phyloP scores from a whole-genome alignment of 1,140 invertebrate genomes.

The Macrobrachium nipponense region DNA sequence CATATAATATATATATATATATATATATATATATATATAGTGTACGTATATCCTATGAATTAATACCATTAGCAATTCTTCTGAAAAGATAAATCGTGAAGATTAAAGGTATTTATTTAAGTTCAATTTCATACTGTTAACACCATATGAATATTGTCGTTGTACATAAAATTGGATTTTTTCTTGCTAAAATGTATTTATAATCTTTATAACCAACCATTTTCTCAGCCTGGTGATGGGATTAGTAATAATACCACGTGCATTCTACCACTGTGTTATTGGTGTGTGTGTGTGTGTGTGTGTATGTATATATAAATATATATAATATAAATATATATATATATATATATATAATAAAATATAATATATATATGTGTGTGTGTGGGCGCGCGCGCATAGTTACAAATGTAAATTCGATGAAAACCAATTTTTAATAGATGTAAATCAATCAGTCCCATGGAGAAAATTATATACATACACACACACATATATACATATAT shows the following conservation, averaged over 20 bases:
- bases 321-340: constrained; percentile 18
- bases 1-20: constrained; percentile 14
- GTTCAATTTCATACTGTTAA: too few species aligned
- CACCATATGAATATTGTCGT: neutral
- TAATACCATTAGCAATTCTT: neutral
- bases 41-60: neutral
- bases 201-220: too few species aligned
- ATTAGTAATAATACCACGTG: neutral
- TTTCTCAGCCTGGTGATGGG: too few species aligned
- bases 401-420: neutral
- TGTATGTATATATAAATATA: constrained; percentile 30
- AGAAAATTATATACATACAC: too few species aligned
- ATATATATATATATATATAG: constrained; percentile 15
- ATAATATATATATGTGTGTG: neutral
- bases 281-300: neutral
- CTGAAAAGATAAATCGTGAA: too few species aligned
- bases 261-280: neutral
- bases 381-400: too few species aligned
- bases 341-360: constrained; percentile 13
- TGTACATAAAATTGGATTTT: too few species aligned
- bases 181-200: too few species aligned
- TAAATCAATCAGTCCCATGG: too few species aligned
- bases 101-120: too few species aligned
- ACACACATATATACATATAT: too few species aligned
- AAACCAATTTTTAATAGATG: too few species aligned